phyloP scores from a whole-genome alignment of 1,140 invertebrate species.

The Drosophila oshimai region DNA sequence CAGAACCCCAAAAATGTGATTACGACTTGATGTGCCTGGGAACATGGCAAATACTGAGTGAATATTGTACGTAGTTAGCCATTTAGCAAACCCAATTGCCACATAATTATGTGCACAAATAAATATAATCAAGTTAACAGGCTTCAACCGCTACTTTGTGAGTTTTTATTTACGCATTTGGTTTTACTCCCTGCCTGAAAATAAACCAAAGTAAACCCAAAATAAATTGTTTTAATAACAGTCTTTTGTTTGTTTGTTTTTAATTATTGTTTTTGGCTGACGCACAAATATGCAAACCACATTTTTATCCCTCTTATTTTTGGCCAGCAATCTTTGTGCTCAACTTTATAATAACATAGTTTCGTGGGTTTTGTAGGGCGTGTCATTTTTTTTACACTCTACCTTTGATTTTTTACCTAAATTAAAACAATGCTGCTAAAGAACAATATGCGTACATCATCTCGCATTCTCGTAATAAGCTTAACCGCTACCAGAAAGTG shows the following conservation, averaged over 20 bases:
- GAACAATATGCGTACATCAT: constrained; percentile 6
- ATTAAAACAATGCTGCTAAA: constrained; percentile 17
- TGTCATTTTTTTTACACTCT: not conserved
- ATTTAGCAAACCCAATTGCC: constrained; percentile 11
- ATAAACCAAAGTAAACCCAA: constrained; percentile 17
- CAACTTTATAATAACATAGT: constrained; percentile 72
- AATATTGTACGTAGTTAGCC: not conserved
- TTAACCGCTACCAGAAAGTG: not conserved
- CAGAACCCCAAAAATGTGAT: not conserved
- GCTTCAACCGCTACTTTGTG: not conserved
- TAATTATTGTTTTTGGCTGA: constrained; percentile 47
- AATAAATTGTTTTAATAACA: constrained; percentile 39
- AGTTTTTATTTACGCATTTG: not conserved
- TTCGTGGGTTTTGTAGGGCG: too few species aligned
- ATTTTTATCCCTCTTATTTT: constrained; percentile 14
- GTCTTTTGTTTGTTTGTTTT: constrained; percentile 27
- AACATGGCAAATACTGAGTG: not conserved
- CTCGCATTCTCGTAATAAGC: not conserved
- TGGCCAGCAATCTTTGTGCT: constrained; percentile 25
- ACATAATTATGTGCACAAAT: constrained; percentile 13
- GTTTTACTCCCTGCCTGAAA: not conserved
- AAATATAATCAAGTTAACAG: constrained; percentile 28
- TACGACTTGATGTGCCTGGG: constrained; percentile 40
- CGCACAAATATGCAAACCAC: constrained; percentile 46
- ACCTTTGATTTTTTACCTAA: constrained; percentile 6